Evolutionary conservation across 2,797 vertebrate species (phyloP).

Genomic region (Heteromormyrus szaboi): DNA sequence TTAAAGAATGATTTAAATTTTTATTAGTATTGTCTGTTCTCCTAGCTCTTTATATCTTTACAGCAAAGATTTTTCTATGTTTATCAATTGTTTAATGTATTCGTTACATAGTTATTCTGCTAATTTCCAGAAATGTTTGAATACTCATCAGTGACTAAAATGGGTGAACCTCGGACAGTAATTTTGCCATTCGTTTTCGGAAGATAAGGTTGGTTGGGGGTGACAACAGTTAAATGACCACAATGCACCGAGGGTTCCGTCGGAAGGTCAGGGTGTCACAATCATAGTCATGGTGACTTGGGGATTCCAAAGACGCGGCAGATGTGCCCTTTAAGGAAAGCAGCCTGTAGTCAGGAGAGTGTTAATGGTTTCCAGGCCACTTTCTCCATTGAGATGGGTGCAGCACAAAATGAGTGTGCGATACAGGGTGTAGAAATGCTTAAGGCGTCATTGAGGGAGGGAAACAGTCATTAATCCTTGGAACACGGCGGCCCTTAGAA

Average conservation of each 20-base stretch:
- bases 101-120: neutral
- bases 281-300: neutral
- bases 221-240: neutral
- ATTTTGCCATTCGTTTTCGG: neutral
- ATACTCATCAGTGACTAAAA: neutral
- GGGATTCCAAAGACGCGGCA: neutral
- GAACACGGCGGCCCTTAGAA: neutral
- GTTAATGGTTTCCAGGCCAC: neutral
- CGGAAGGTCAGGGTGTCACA: neutral
- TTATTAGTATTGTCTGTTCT: neutral
- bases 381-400: neutral
- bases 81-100: neutral
- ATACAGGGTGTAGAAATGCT: neutral
- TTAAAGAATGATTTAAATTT: neutral
- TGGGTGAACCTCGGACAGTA: neutral
- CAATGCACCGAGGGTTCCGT: neutral
- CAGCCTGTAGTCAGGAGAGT: neutral
- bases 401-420: neutral
- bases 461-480: slow-evolving; percentile 24
- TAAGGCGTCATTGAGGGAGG: neutral
- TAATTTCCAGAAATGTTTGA: neutral
- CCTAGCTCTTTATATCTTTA: neutral
- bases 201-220: neutral
- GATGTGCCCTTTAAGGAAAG: neutral
- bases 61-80: neutral